Percentiles rank a stretch among this genome's conserved stretches.
phyloP scores from a whole-genome alignment of 2,797 vertebrate genomes.

The Alca torda region DNA sequence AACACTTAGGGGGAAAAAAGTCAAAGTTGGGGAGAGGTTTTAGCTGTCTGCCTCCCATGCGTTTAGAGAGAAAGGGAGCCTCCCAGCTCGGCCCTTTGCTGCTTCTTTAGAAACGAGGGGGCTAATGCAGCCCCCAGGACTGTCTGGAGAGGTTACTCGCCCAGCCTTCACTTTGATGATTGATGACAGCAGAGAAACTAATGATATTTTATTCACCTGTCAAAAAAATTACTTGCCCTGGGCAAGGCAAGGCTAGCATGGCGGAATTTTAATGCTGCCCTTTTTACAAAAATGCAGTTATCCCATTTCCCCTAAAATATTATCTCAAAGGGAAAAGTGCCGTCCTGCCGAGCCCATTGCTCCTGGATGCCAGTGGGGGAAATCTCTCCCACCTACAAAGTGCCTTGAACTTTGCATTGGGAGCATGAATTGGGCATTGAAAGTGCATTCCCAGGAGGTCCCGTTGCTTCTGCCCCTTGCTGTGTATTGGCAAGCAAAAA shows the following conservation, averaged over 20 bases:
- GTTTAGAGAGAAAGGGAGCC: constrained; percentile 22
- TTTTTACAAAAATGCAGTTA: not conserved
- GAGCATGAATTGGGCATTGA: not conserved
- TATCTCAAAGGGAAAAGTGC: not conserved
- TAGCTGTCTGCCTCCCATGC: constrained; percentile 23
- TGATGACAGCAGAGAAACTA: constrained; percentile 62
- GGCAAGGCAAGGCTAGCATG: not conserved
- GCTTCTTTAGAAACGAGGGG: constrained; percentile 52
- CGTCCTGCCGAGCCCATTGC: not conserved
- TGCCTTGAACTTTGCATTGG: not conserved
- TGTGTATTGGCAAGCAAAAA: not conserved
- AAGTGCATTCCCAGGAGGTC: not conserved
- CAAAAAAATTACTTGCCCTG: constrained; percentile 68
- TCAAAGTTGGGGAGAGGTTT: constrained; percentile 21
- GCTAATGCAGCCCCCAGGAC: constrained; percentile 40
- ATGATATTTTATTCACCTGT: constrained; percentile 70
- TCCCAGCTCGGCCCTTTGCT: not conserved
- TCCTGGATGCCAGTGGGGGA: not conserved
- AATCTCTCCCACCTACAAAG: not conserved
- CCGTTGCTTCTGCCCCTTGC: not conserved
- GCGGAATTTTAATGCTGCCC: not conserved
- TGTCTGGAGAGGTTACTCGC: constrained; percentile 69
- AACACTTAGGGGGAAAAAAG: not conserved
- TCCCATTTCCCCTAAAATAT: constrained; percentile 10
- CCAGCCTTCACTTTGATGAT: constrained; percentile 52